Percentiles rank a stretch among this genome's conserved stretches.
Conservation (phyloP, 30 jellyfish, hydroid and myxozoan genomes). For the Pelagia noctiluca region DNA sequence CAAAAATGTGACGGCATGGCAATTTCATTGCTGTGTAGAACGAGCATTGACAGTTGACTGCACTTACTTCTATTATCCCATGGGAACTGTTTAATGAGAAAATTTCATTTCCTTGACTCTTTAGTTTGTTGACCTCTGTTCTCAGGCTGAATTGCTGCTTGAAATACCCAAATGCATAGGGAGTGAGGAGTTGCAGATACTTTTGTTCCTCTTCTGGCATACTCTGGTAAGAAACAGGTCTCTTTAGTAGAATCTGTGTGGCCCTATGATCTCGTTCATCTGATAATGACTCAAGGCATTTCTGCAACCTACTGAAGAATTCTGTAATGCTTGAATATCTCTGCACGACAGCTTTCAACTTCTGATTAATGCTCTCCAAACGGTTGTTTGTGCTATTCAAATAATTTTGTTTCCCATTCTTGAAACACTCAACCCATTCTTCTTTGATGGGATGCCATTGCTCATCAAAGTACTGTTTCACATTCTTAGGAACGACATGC, state of each 20-base stretch:
- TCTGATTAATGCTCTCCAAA: slow-evolving; percentile 58
- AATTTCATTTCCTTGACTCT: no score
- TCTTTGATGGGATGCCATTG: slow-evolving; percentile 58
- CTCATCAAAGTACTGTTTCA: slow-evolving; percentile 16
- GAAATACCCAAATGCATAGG: no score
- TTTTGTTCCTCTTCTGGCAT: not conserved
- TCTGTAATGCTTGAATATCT: slow-evolving; percentile 18
- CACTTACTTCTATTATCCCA: not conserved
- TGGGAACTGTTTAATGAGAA: not conserved
- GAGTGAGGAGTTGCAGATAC: not conserved
- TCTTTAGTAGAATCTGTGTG: slow-evolving; percentile 7
- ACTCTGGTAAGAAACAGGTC: not conserved
- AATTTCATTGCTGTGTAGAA: not conserved
- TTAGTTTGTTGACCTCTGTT: no score
- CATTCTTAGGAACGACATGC: slow-evolving; percentile 18
- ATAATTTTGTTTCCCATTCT: slow-evolving; percentile 16
- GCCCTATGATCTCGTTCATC: slow-evolving; percentile 59
- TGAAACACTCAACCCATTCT: slow-evolving; percentile 67
- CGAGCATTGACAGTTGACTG: not conserved
- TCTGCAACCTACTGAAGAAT: slow-evolving; percentile 30
- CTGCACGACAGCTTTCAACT: slow-evolving; percentile 47
- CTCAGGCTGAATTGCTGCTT: no score
- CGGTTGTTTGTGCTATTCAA: slow-evolving; percentile 55
- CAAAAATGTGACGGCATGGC: not conserved
- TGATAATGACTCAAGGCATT: not conserved